Percentiles rank a stretch among this genome's conserved stretches.
These are phyloP conservation scores for Fringilla coelebs DNA, from an alignment of 2,797 vertebrate genomes.

Conservation along the genomic window DNA sequence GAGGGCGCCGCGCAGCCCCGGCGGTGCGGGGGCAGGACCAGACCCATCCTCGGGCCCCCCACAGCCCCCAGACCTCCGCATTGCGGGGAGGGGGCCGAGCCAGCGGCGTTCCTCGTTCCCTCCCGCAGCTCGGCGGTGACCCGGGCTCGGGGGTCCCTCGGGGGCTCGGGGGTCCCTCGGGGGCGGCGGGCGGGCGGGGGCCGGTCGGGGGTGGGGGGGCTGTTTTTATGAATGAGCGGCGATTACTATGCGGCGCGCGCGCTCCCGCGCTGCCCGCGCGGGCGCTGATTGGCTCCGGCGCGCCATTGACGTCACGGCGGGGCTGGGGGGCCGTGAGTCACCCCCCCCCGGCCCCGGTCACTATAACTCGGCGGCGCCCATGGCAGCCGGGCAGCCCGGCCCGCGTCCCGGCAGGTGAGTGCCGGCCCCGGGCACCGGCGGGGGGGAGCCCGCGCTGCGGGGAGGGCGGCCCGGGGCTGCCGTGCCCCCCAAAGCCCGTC, in stretches of 20 bases:
- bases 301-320: slow-evolving; percentile 66
- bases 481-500: no score
- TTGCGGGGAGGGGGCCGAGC: not conserved
- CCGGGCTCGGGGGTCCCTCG: no score
- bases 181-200: no score
- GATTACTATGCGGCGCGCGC: slow-evolving; percentile 61
- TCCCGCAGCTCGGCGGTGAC: no score
- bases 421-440: no score
- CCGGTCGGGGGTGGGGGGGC: no score
- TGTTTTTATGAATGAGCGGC: slow-evolving; percentile 73
- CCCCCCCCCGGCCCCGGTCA: not conserved
- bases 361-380: not conserved
- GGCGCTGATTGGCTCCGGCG: slow-evolving; percentile 60
- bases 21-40: not conserved
- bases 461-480: not conserved
- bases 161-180: no score
- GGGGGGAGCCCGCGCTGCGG: not conserved
- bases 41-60: not conserved
- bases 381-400: not conserved
- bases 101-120: no score
- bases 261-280: slow-evolving; percentile 3
- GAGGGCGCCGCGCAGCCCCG: not conserved
- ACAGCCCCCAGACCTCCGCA: not conserved
- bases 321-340: slow-evolving; percentile 60
- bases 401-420: no score